Percentiles rank a stretch among this genome's conserved stretches.
Conservation (phyloP, 2,797 vertebrate genomes). For the Chaenodraco wilsoni region DNA sequence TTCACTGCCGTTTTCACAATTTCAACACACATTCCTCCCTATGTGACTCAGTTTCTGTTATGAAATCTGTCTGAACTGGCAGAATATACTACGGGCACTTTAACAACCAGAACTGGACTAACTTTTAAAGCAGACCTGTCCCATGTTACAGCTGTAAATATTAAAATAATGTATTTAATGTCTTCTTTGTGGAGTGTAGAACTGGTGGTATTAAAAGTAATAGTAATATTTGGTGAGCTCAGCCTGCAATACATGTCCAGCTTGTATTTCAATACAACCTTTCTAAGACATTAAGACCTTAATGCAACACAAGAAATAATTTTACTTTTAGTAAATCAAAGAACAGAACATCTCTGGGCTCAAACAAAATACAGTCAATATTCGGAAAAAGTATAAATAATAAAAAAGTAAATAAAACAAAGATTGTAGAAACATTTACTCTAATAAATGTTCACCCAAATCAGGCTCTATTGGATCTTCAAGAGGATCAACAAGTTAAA, state of each 20-base stretch:
- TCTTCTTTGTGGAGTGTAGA: not conserved
- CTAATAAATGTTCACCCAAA: not conserved
- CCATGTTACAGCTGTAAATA: not conserved
- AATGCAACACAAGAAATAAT: constrained; percentile 1
- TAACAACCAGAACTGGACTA: not conserved
- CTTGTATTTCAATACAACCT: not conserved
- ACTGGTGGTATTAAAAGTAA: not conserved
- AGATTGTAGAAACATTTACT: too few relatives aligned
- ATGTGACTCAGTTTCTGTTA: constrained; percentile 6
- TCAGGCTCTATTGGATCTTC: not conserved
- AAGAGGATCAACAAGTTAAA: not conserved
- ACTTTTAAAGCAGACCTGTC: not conserved
- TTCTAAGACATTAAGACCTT: not conserved
- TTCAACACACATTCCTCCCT: not conserved
- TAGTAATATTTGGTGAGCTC: not conserved
- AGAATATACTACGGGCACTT: not conserved
- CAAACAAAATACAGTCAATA: not conserved
- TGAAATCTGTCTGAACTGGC: constrained; percentile 15
- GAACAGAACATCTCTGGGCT: not conserved
- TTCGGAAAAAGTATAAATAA: not conserved
- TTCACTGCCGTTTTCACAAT: not conserved
- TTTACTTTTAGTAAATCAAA: not conserved
- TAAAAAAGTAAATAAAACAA: too few relatives aligned
- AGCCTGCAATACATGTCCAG: not conserved
- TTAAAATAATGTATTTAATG: not conserved